These are phyloP conservation scores for Arnoldichthys spilopterus DNA, from an alignment of 2,797 vertebrate genomes.

Conservation along the genomic window DNA sequence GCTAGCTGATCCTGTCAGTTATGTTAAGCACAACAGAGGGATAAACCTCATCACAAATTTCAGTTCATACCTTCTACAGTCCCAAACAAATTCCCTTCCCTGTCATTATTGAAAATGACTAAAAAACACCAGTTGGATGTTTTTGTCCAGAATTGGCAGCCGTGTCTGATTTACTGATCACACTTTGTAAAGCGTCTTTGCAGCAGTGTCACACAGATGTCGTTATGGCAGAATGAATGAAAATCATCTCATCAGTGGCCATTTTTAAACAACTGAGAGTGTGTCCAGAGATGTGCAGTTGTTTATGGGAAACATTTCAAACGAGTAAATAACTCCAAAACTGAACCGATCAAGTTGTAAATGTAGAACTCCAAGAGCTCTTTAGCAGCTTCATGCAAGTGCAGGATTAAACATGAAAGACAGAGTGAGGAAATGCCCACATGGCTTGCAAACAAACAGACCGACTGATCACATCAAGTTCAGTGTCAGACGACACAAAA, in stretches of 20 bases:
- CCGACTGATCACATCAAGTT: not conserved
- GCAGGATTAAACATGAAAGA: conserved; percentile 19
- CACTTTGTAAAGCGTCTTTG: not conserved
- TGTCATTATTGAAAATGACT: too few relatives aligned
- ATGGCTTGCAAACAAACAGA: conserved; percentile 19
- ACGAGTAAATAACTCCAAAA: conserved; percentile 5
- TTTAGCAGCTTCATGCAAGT: conserved; percentile 36
- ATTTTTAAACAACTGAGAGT: not conserved
- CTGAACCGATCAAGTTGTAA: not conserved
- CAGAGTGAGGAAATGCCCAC: conserved; percentile 18
- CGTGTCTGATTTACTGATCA: too few relatives aligned
- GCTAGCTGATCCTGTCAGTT: too few relatives aligned
- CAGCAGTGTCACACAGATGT: not conserved
- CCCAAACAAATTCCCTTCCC: too few relatives aligned
- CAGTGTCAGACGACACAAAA: conserved; percentile 19
- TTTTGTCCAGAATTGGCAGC: too few relatives aligned
- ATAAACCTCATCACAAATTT: too few relatives aligned
- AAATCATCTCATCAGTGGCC: not conserved
- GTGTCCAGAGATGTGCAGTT: not conserved
- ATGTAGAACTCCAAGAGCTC: conserved; percentile 20
- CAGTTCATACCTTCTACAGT: too few relatives aligned
- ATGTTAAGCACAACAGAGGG: too few relatives aligned
- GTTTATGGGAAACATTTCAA: not conserved
- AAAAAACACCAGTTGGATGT: too few relatives aligned
- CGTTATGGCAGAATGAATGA: not conserved